phyloP scores from a whole-genome alignment of 2,113 vertebrate genomes.

The Coreoperca whiteheadi region DNA sequence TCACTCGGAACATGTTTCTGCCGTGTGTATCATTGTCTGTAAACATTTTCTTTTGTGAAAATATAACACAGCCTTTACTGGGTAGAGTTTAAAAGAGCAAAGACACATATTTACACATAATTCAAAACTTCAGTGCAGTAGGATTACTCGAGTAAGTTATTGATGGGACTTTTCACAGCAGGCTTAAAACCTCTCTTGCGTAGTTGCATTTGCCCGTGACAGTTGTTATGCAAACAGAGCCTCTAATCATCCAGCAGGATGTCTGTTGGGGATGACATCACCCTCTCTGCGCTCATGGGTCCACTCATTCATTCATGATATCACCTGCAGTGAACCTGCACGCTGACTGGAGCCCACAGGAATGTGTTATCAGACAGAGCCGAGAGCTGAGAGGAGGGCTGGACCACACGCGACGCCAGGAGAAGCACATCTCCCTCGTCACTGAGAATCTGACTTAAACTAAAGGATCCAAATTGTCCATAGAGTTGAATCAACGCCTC shows the following conservation, averaged over 20 bases:
- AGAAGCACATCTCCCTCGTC: no score
- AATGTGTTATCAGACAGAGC: slow-evolving; percentile 79
- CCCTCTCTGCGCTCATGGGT: slow-evolving; percentile 44
- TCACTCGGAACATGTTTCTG: neutral
- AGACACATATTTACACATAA: neutral
- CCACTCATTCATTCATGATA: slow-evolving; percentile 77
- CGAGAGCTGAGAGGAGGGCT: neutral
- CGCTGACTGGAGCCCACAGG: slow-evolving; percentile 85
- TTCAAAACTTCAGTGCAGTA: neutral
- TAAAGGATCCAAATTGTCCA: neutral
- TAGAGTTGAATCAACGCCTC: neutral
- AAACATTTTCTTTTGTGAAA: neutral
- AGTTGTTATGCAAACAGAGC: slow-evolving; percentile 15
- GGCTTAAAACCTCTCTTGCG: neutral
- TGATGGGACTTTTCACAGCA: neutral
- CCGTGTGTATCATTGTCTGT: neutral
- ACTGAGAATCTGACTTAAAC: neutral
- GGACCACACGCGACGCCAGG: neutral
- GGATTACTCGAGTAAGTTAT: neutral
- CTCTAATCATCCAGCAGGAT: slow-evolving; percentile 23
- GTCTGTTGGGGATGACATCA: slow-evolving; percentile 42
- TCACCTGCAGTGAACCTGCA: slow-evolving; percentile 86
- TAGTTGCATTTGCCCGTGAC: neutral
- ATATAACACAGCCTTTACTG: neutral
- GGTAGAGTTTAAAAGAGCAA: neutral